phyloP scores from a whole-genome alignment of 2,113 vertebrate genomes.

The Rutilus rutilus region DNA sequence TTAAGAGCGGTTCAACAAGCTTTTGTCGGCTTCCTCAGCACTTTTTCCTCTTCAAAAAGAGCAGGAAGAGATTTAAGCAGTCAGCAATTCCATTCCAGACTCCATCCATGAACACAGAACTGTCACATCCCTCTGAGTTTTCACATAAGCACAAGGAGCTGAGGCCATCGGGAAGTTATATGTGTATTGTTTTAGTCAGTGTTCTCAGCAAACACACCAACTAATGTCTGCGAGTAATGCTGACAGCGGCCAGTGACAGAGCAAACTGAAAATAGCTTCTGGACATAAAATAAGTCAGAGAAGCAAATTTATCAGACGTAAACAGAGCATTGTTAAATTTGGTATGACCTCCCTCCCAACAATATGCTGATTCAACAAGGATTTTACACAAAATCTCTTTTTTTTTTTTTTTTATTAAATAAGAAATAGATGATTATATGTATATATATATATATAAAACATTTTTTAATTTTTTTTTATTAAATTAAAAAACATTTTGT shows the following conservation, averaged over 20 bases:
- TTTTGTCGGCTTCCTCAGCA: slow-evolving; percentile 54
- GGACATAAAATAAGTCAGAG: background rate
- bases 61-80: slow-evolving; percentile 49
- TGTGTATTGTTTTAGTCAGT: slow-evolving; percentile 41
- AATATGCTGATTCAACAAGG: slow-evolving; percentile 18
- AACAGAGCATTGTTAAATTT: background rate
- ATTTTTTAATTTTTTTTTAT: too few relatives aligned
- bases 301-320: slow-evolving; percentile 17
- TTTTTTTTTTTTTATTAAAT: too few relatives aligned
- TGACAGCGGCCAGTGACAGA: slow-evolving; percentile 31
- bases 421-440: background rate
- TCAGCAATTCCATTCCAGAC: slow-evolving; percentile 62
- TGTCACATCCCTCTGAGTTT: slow-evolving; percentile 58
- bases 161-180: slow-evolving; percentile 45
- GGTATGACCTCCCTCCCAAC: background rate
- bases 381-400: background rate
- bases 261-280: slow-evolving; percentile 31
- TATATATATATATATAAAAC: too few relatives aligned
- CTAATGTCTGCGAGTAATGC: slow-evolving; percentile 23
- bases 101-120: slow-evolving; percentile 34
- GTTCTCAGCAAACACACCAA: slow-evolving; percentile 15
- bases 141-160: slow-evolving; percentile 5
- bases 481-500: too few relatives aligned
- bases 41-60: slow-evolving; percentile 52
- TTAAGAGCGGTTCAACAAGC: slow-evolving; percentile 51